Evolutionary conservation across 2,888 invertebrate genomes (phyloP).

Genomic region (Alcis repandata): DNA sequence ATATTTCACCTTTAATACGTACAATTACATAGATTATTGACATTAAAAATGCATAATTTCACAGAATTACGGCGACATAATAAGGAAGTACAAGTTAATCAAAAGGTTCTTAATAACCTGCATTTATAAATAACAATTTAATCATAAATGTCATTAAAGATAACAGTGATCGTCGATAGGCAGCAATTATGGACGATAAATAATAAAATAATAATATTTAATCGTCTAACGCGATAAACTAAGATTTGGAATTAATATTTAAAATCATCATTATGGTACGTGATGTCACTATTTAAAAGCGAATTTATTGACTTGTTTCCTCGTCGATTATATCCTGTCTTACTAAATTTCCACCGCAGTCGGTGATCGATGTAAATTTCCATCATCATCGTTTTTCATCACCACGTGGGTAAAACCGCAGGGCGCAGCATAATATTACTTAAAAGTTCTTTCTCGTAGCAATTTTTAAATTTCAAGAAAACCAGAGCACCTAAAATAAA

Average conservation of each 20-base stretch:
- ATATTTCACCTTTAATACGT: too few species aligned
- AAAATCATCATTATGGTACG: conserved; percentile 26
- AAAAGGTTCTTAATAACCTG: conserved; percentile 7
- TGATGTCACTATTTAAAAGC: conserved; percentile 3
- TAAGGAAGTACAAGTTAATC: conserved; percentile 9
- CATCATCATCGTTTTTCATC: too few species aligned
- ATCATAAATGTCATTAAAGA: conserved; percentile 37
- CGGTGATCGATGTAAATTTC: too few species aligned
- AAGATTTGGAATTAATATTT: conserved; percentile 25
- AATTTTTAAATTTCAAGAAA: too few species aligned
- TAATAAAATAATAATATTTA: conserved; percentile 39
- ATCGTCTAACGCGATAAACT: conserved; percentile 25
- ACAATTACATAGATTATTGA: too few species aligned
- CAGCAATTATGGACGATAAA: conserved; percentile 42
- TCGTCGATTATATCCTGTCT: too few species aligned
- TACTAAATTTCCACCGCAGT: too few species aligned
- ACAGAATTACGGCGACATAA: background rate
- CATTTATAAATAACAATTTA: conserved; percentile 25
- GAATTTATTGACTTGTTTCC: too few species aligned
- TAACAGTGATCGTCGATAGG: conserved; percentile 24
- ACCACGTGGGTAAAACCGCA: too few species aligned
- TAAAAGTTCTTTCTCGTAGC: too few species aligned
- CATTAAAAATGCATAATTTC: background rate
- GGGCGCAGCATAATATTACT: too few species aligned
- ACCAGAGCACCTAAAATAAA: too few species aligned